Evolutionary conservation across 2,113 vertebrate species (phyloP).

Genomic region (Eretmochelys imbricata): DNA sequence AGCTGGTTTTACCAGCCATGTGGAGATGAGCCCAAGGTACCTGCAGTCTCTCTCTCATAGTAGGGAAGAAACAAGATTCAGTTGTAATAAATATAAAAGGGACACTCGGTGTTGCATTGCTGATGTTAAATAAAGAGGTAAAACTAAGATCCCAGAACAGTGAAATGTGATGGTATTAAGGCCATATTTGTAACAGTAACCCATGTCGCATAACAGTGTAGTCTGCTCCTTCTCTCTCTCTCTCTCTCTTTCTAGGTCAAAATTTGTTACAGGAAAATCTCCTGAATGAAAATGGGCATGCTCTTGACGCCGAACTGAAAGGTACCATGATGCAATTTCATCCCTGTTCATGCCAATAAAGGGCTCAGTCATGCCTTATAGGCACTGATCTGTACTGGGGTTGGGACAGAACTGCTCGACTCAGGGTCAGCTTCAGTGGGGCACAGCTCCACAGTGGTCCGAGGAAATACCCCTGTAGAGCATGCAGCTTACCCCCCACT

Average conservation of each 20-base stretch:
- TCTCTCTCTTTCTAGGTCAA: not conserved
- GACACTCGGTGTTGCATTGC: not conserved
- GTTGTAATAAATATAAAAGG: not conserved
- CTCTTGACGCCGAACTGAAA: not conserved
- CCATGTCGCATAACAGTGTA: not conserved
- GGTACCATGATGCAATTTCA: not conserved
- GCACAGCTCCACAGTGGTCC: not conserved
- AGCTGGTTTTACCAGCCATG: not conserved
- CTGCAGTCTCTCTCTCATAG: not conserved
- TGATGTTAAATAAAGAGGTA: not conserved
- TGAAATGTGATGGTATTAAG: not conserved
- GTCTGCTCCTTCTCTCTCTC: not conserved
- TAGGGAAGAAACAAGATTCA: not conserved
- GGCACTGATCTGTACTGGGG: not conserved
- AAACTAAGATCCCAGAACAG: not conserved
- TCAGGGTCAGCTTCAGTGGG: no score
- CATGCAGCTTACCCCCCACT: no score
- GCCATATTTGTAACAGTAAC: not conserved
- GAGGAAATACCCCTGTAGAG: not conserved
- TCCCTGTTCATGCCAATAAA: not conserved
- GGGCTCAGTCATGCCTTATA: not conserved
- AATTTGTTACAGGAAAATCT: not conserved
- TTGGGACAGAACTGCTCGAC: not conserved
- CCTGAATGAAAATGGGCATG: not conserved
- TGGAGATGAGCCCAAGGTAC: not conserved